Conservation (phyloP, 2,113 vertebrate genomes). For the Gadus macrocephalus region DNA sequence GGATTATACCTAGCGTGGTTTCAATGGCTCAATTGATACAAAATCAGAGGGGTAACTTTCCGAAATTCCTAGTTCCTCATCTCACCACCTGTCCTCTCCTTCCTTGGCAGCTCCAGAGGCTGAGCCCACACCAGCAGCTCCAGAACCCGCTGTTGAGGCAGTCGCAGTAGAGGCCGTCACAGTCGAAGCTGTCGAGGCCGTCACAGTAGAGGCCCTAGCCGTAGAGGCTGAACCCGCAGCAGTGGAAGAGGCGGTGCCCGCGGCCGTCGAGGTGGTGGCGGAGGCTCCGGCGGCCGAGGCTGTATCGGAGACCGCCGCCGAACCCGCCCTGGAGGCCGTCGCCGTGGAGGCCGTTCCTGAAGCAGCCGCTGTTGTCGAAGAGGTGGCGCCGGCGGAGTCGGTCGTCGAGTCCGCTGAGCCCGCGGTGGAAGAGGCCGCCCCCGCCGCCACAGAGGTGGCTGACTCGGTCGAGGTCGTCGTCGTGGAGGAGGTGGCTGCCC, state of each 20-base stretch:
- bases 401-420: slow-evolving; percentile 9
- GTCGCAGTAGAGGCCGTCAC: no score
- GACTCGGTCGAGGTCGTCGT: neutral
- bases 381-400: no score
- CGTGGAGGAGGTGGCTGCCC: slow-evolving; percentile 12
- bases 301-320: neutral
- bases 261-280: neutral
- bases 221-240: slow-evolving; percentile 12
- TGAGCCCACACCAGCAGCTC: neutral
- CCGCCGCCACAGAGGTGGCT: no score
- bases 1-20: no score
- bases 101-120: neutral
- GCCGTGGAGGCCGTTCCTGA: neutral
- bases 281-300: neutral
- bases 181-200: no score
- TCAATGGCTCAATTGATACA: no score
- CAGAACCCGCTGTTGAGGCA: neutral
- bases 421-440: no score
- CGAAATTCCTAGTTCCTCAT: neutral
- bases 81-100: neutral
- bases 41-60: no score
- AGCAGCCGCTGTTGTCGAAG: no score
- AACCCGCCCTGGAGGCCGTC: neutral
- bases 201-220: neutral
- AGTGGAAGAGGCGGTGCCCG: slow-evolving; percentile 7